These are phyloP conservation scores for Acromyrmex heyeri DNA, from an alignment of 1,140 invertebrate genomes.

Conservation along the genomic window DNA sequence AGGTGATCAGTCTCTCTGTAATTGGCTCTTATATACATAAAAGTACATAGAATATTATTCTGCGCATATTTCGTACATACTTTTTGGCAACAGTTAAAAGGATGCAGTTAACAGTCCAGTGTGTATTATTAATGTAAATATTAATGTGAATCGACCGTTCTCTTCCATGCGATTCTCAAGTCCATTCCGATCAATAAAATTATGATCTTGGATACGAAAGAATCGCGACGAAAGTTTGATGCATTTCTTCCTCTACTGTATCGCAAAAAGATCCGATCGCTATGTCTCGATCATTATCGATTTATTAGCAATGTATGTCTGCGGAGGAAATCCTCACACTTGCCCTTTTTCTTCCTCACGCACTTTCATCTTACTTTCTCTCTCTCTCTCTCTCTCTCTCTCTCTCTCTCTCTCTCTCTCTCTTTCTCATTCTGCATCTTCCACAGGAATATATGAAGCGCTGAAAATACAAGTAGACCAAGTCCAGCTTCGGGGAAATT, in stretches of 20 bases:
- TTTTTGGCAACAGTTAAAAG: too few relatives aligned
- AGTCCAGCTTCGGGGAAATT: neutral
- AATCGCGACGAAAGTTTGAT: neutral
- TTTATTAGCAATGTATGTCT: neutral
- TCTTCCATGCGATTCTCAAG: conserved; percentile 11
- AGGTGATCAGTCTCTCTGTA: too few relatives aligned
- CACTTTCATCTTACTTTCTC: conserved; percentile 62
- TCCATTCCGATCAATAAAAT: neutral
- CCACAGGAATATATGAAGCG: conserved; percentile 23
- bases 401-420: conserved; percentile 69
- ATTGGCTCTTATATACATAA: too few relatives aligned
- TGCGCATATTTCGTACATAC: too few relatives aligned
- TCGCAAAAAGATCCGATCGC: conserved; percentile 28
- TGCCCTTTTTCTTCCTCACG: conserved; percentile 48
- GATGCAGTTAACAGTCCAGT: too few relatives aligned
- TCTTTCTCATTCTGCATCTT: conserved; percentile 57
- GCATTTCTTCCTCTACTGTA: too few relatives aligned
- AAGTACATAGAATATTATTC: too few relatives aligned
- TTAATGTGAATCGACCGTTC: neutral
- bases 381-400: conserved; percentile 71
- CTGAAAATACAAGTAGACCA: neutral
- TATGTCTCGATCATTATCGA: conserved; percentile 23
- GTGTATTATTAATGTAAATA: too few relatives aligned
- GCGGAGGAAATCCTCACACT: conserved; percentile 41
- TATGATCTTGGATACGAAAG: neutral